A percentile compares a stretch with the other conserved stretches of the same genome.
Conservation (phyloP, 1,140 invertebrate species). For the Drosophila navojoa region DNA sequence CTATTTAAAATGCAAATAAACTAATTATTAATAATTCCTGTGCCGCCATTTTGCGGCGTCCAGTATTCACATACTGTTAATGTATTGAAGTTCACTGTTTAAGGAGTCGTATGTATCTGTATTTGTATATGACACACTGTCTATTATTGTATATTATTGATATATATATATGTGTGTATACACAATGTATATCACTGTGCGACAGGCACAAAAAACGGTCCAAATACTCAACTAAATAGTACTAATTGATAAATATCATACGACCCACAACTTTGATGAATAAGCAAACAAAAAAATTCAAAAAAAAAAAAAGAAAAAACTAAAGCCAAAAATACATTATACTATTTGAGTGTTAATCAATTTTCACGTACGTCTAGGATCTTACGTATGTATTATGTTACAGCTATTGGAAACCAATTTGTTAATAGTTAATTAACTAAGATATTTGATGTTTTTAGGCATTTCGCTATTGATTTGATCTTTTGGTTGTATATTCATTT, state of each 20-base stretch:
- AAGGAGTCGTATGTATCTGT: constrained; percentile 25
- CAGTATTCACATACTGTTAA: constrained; percentile 32
- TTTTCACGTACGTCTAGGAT: not conserved
- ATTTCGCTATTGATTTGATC: constrained; percentile 22
- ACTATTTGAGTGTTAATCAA: constrained; percentile 21
- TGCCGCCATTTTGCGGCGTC: constrained; percentile 51
- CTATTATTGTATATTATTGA: constrained; percentile 54
- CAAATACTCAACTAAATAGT: constrained; percentile 75
- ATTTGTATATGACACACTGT: constrained; percentile 6
- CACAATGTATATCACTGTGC: constrained; percentile 64
- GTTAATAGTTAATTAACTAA: constrained; percentile 17
- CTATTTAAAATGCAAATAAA: not conserved
- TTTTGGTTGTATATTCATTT: constrained; percentile 23
- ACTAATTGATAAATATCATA: constrained; percentile 42
- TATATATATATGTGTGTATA: constrained; percentile 19
- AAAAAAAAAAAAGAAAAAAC: constrained; percentile 24
- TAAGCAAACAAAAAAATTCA: too few species aligned
- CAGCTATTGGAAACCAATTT: constrained; percentile 20
- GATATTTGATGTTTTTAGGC: not conserved
- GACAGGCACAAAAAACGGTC: constrained; percentile 67
- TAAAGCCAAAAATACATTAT: constrained; percentile 27
- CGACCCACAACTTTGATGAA: constrained; percentile 6
- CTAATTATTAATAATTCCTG: constrained; percentile 28
- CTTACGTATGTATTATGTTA: constrained; percentile 16
- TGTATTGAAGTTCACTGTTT: constrained; percentile 38